phyloP scores from a whole-genome alignment of 2,113 vertebrate genomes.

The Daubentonia madagascariensis region DNA sequence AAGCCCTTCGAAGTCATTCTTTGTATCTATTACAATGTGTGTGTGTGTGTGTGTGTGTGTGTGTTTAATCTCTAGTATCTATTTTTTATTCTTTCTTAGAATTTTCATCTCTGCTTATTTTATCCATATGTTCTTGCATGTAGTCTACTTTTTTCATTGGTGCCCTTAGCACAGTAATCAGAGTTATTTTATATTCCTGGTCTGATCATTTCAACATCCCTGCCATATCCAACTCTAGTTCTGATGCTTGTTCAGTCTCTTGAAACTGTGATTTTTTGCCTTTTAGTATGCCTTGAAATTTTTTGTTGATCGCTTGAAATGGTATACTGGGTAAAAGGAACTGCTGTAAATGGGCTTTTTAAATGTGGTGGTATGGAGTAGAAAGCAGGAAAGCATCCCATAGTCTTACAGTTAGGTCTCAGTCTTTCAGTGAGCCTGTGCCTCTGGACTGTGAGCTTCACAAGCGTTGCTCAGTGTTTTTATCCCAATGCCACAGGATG shows the following conservation, averaged over 20 bases:
- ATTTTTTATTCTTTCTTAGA: not conserved
- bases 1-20: not conserved
- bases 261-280: not conserved
- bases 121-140: not conserved
- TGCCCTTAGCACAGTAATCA: not conserved
- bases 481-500: not conserved
- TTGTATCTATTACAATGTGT: not conserved
- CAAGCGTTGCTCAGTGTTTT: too few species aligned
- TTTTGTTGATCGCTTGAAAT: not conserved
- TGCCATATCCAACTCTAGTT: not conserved
- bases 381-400: too few species aligned
- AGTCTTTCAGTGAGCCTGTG: not conserved
- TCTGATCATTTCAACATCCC: not conserved
- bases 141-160: not conserved
- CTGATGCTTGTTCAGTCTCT: not conserved
- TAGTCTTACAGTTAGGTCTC: not conserved
- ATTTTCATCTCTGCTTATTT: not conserved
- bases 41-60: not conserved
- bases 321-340: not conserved
- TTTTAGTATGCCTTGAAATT: not conserved
- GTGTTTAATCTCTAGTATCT: not conserved
- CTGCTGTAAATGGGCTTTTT: not conserved
- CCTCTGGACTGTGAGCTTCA: not conserved
- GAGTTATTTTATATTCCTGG: not conserved
- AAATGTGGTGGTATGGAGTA: accelerated